A percentile compares a stretch with the other conserved stretches of the same genome.
These are phyloP conservation scores for Seladonia tumulorum DNA, from an alignment of 2,888 invertebrate genomes.

Conservation along the genomic window DNA sequence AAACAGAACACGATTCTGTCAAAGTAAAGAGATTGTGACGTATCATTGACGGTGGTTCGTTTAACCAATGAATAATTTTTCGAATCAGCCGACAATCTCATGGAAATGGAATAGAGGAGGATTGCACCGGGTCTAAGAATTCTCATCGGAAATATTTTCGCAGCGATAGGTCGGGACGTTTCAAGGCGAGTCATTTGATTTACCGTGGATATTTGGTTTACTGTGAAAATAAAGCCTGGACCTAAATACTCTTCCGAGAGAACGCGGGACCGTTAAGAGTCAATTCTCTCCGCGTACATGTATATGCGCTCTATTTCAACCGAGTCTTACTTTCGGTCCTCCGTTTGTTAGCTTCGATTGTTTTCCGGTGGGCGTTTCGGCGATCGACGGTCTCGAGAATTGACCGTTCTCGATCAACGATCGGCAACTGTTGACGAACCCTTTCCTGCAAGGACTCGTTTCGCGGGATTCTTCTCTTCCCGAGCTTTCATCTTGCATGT, in stretches of 20 bases:
- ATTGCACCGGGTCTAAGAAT: neutral
- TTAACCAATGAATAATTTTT: neutral
- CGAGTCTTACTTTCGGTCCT: slow-evolving; percentile 33
- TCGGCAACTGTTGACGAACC: slow-evolving; percentile 25
- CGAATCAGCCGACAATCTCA: neutral
- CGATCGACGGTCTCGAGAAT: slow-evolving; percentile 11
- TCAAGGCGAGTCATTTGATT: slow-evolving; percentile 11
- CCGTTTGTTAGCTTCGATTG: neutral
- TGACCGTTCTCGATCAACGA: slow-evolving; percentile 43
- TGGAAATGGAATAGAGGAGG: neutral
- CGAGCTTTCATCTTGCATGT: neutral
- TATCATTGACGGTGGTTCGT: neutral
- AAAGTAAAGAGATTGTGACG: neutral
- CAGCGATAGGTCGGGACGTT: slow-evolving; percentile 7
- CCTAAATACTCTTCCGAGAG: slow-evolving; percentile 16
- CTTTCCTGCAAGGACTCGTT: slow-evolving; percentile 16
- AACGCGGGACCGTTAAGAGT: slow-evolving; percentile 43
- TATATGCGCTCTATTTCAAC: neutral
- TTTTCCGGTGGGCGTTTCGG: neutral
- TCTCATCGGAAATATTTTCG: slow-evolving; percentile 28
- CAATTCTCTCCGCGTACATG: neutral
- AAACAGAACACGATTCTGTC: neutral
- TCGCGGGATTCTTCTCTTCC: neutral
- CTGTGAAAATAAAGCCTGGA: slow-evolving; percentile 2
- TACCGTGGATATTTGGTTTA: slow-evolving; percentile 1